phyloP scores from a whole-genome alignment of 2,113 vertebrate genomes.

The Excalfactoria chinensis region DNA sequence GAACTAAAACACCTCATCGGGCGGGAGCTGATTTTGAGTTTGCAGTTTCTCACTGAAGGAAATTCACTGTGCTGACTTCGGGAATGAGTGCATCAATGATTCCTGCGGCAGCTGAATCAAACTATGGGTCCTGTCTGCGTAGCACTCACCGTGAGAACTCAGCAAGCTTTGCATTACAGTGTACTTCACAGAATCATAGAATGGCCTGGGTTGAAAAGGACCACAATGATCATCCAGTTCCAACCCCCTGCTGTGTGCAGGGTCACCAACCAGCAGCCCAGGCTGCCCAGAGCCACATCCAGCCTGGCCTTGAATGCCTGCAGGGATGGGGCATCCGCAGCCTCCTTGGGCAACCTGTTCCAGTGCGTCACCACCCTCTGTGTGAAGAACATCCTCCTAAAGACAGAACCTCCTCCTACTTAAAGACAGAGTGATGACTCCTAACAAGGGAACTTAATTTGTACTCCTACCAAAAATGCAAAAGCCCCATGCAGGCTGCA shows the following conservation, averaged over 20 bases:
- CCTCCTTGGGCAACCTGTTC: too few relatives aligned
- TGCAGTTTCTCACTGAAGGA: fast-evolving
- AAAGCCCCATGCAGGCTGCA: fast-evolving
- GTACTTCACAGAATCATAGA: not conserved
- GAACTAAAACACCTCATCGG: fast-evolving
- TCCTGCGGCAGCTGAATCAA: not conserved
- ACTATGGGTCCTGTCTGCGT: not conserved
- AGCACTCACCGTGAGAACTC: fast-evolving
- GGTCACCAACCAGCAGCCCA: too few relatives aligned
- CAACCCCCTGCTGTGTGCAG: too few relatives aligned
- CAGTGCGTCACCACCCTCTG: too few relatives aligned
- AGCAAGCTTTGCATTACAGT: fast-evolving
- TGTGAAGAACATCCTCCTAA: too few relatives aligned
- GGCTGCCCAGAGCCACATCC: too few relatives aligned
- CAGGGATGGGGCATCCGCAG: too few relatives aligned
- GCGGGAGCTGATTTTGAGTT: fast-evolving
- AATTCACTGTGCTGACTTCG: not conserved
- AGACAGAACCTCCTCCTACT: too few relatives aligned
- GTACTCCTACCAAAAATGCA: not conserved
- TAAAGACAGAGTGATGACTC: not conserved
- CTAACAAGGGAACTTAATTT: not conserved
- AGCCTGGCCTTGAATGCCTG: too few relatives aligned
- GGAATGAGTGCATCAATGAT: fast-evolving
- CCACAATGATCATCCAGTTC: too few relatives aligned
- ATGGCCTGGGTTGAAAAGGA: too few relatives aligned